These are phyloP conservation scores for Galeruca laticollis DNA, from an alignment of 2,888 invertebrate genomes.

Conservation along the genomic window DNA sequence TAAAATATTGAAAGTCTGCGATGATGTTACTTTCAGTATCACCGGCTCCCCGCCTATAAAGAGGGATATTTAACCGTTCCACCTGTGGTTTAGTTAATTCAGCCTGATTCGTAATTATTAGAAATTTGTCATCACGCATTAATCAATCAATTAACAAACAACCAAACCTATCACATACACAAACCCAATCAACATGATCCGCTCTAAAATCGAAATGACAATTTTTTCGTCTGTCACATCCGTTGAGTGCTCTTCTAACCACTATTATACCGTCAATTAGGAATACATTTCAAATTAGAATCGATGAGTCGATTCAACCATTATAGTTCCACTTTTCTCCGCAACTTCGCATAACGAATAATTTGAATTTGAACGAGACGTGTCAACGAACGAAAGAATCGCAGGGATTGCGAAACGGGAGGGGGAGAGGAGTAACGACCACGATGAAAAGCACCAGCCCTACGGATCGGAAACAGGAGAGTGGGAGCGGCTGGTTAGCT, in stretches of 20 bases:
- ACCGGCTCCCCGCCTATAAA: too few species aligned
- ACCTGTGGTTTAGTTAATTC: too few species aligned
- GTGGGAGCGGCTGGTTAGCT: constrained; percentile 22
- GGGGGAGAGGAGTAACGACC: constrained; percentile 6
- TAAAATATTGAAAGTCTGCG: too few species aligned
- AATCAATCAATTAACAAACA: background rate
- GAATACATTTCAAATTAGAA: background rate
- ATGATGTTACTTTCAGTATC: too few species aligned
- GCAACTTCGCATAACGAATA: constrained; percentile 10
- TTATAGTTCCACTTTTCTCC: constrained; percentile 8
- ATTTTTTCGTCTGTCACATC: background rate
- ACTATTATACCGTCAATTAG: constrained; percentile 6
- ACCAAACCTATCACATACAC: background rate
- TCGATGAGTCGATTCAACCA: constrained; percentile 1
- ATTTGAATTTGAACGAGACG: constrained; percentile 19
- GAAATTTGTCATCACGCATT: background rate
- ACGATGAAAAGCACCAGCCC: constrained; percentile 2
- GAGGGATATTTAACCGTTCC: too few species aligned
- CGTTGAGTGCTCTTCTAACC: background rate
- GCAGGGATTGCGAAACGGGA: constrained; percentile 1
- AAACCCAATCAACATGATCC: background rate
- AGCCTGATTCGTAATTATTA: too few species aligned
- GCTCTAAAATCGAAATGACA: background rate
- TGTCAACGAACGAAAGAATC: constrained; percentile 28
- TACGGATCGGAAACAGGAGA: constrained; percentile 15